A percentile compares a stretch with the other conserved stretches of the same genome.
Evolutionary conservation across 2,113 vertebrate genomes (phyloP).

Genomic region (Catagonus wagneri): DNA sequence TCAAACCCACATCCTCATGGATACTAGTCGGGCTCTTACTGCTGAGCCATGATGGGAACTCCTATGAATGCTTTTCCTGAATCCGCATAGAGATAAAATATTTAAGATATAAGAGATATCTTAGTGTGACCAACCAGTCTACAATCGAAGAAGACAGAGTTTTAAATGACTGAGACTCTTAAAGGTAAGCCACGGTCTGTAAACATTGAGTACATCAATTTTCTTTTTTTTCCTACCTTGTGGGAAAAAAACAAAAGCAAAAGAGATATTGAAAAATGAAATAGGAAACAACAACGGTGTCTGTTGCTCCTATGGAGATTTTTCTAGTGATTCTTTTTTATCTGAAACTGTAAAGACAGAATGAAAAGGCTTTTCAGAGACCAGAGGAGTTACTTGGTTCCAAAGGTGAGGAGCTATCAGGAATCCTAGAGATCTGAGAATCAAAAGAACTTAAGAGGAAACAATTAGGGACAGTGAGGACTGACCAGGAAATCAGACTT

Average conservation of each 20-base stretch:
- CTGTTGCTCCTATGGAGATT: background rate
- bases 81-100: background rate
- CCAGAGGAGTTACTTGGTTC: background rate
- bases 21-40: no score
- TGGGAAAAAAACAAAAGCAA: background rate
- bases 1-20: no score
- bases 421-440: background rate
- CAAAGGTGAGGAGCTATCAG: background rate
- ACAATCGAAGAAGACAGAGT: background rate
- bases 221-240: background rate
- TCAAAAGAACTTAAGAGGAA: background rate
- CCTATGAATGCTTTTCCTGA: background rate
- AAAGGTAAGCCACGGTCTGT: background rate
- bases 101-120: background rate
- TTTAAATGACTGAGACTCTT: background rate
- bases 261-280: background rate
- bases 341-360: background rate
- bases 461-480: background rate
- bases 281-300: background rate
- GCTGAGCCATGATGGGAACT: no score
- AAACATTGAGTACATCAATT: background rate
- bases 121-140: background rate
- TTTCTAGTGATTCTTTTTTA: background rate
- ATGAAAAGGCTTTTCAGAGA: background rate
- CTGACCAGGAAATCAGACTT: background rate